Conservation (phyloP, 30 jellyfish, hydroid and myxozoan species). For the Clytia hemisphaerica region DNA sequence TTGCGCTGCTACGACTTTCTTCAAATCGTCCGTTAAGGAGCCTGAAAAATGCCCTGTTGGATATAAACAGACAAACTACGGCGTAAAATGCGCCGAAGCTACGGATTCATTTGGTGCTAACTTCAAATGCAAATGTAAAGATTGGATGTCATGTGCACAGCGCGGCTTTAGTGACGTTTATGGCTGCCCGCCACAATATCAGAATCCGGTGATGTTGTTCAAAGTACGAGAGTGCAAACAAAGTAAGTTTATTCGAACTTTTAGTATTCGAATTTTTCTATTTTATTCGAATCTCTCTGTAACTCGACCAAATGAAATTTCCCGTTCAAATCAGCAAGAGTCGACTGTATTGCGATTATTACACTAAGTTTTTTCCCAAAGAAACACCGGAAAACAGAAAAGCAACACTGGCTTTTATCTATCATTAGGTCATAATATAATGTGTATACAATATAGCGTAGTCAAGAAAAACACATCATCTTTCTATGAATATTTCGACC, state of each 20-base stretch:
- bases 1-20: not conserved
- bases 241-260: constrained; percentile 29
- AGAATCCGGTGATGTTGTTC: constrained; percentile 54
- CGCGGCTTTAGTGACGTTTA: constrained; percentile 41
- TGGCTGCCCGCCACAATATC: constrained; percentile 29
- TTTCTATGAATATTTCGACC: too few relatives aligned
- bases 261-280: not conserved
- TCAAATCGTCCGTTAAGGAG: constrained; percentile 3
- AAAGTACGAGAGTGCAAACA: constrained; percentile 72
- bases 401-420: too few relatives aligned
- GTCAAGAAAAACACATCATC: too few relatives aligned
- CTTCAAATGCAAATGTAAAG: constrained; percentile 45
- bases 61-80: constrained; percentile 41
- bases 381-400: too few relatives aligned
- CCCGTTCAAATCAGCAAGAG: not conserved
- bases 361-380: too few relatives aligned
- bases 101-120: constrained; percentile 57
- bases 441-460: too few relatives aligned
- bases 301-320: not conserved
- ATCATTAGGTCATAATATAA: too few relatives aligned
- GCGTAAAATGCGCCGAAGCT: constrained; percentile 45
- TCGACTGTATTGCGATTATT: too few relatives aligned
- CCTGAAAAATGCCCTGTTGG: constrained; percentile 81
- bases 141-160: constrained; percentile 91
- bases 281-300: not conserved